phyloP scores from a whole-genome alignment of 2,797 vertebrate species.

The Macropus fuliginosus region DNA sequence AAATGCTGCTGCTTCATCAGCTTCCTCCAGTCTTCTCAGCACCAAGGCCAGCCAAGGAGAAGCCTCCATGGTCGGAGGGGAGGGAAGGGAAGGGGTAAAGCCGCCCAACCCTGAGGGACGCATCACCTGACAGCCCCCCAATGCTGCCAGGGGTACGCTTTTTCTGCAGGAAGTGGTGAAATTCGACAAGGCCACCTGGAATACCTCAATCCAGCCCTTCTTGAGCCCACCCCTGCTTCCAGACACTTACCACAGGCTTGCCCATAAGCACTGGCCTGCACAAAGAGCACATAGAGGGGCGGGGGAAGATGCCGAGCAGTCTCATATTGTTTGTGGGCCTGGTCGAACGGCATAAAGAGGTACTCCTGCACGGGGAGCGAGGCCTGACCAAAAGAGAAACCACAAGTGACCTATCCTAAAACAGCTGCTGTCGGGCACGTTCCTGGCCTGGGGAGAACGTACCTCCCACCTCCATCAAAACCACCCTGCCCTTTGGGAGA shows the following conservation, averaged over 20 bases:
- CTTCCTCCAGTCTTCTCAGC: slow-evolving; percentile 4
- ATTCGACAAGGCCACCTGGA: rapidly evolving
- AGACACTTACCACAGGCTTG: slow-evolving; percentile 94
- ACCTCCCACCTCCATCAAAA: neutral
- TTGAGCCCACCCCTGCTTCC: neutral
- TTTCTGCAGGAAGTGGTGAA: neutral
- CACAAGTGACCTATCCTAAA: neutral
- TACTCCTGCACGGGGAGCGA: slow-evolving; percentile 97
- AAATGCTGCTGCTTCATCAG: neutral
- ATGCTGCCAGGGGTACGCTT: rapidly evolving
- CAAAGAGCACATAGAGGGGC: slow-evolving; percentile 96
- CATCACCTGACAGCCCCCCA: slow-evolving; percentile 18
- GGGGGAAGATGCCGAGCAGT: slow-evolving; percentile 95
- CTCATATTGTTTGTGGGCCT: slow-evolving; percentile 96
- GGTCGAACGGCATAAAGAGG: slow-evolving; percentile 96
- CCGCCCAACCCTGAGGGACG: slow-evolving; percentile 28
- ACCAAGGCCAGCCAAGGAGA: slow-evolving; percentile 1
- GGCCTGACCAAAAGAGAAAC: slow-evolving; percentile 86
- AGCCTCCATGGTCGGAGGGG: slow-evolving; percentile 52
- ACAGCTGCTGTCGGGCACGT: neutral
- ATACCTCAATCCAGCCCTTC: neutral
- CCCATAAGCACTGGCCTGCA: slow-evolving; percentile 95
- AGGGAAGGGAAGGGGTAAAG: neutral
- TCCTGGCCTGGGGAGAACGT: no score
- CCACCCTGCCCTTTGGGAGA: neutral